Evolutionary conservation across 2,888 invertebrate species (phyloP).

Genomic region (Desoria tigrina): DNA sequence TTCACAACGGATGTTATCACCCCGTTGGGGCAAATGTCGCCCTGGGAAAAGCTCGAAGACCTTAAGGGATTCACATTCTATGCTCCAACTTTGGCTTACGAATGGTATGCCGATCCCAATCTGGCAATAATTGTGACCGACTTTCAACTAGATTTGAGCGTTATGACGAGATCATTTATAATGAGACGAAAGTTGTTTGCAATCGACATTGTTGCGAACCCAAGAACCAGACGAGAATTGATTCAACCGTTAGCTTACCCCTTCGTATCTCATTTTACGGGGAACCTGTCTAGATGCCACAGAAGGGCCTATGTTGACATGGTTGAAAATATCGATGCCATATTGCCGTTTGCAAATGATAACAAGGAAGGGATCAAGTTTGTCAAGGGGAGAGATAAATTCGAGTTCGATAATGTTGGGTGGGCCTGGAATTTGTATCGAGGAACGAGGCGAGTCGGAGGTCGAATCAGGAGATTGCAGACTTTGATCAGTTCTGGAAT

Average conservation of each 20-base stretch:
- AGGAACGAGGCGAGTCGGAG: no score
- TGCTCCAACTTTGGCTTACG: neutral
- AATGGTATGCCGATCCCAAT: neutral
- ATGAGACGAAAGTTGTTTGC: neutral
- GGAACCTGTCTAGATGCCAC: neutral
- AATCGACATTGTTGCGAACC: neutral
- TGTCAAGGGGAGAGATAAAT: neutral
- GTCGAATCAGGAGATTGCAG: neutral
- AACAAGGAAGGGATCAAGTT: neutral
- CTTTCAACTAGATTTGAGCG: neutral
- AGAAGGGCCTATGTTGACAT: constrained; percentile 4
- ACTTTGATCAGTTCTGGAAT: constrained; percentile 2
- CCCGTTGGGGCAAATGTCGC: neutral
- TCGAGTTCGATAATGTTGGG: neutral
- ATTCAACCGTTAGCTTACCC: neutral
- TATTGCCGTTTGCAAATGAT: constrained; percentile 1
- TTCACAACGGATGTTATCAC: constrained; percentile 2
- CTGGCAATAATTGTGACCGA: neutral
- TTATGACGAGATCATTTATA: neutral
- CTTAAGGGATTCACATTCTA: constrained; percentile 6
- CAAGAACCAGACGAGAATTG: neutral
- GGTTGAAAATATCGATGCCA: neutral
- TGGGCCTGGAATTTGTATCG: neutral
- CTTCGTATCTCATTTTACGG: neutral
- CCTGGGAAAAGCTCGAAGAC: neutral